Evolutionary conservation across 2,113 vertebrate species (phyloP), one percentile per base, ranked within the genome.

Genomic region (Hylia prasina): DNA sequence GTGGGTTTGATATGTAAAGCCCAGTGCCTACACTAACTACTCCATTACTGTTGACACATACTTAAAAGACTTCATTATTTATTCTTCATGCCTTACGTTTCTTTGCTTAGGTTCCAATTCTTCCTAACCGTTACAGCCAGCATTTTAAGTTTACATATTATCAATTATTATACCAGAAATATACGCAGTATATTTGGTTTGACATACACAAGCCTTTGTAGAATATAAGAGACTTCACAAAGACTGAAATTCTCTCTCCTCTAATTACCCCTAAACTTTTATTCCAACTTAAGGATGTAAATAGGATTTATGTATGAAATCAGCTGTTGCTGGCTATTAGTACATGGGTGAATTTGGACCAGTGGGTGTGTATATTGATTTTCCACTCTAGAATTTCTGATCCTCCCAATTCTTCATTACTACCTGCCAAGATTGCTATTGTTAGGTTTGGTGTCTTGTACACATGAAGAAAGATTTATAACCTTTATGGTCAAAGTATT

Each of bases 341-440:
- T 44, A 70, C 39, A 56, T 1, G 14, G 50, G 31, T 82, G 83
- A 94, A 91, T 93, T 94, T 81, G 87, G 51, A 70, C 35, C 22
- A 61, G 28, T 64, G 71, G 75, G 79, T 92, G 42, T 83, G 71
- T 77, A 33, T 90, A 87, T 77, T 95, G 79, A 86, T 93, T 88
- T 96, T 96, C 58, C 56, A 77, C 54, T 88, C 82, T 19, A 81
- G 51, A 89, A 81, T 75, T 93, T 97, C 87, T 92, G 76, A 86
- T 83, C 71, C 82, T 90, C 76, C 68, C 71, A 84, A 0, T 63
- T 86, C 51, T 90, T 90, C 82, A 68, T 39, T 71, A 60, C 30
- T 81, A 75, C 60, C 69, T 93, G 56, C 60, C 92, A 94, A 95
- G 87, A 89, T 15, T 35, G 33, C 69, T 82, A 35, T 51, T 81